A percentile compares a stretch with the other conserved stretches of the same genome.
Conservation (phyloP, 2,888 invertebrate genomes). For the Rotaria socialis region DNA sequence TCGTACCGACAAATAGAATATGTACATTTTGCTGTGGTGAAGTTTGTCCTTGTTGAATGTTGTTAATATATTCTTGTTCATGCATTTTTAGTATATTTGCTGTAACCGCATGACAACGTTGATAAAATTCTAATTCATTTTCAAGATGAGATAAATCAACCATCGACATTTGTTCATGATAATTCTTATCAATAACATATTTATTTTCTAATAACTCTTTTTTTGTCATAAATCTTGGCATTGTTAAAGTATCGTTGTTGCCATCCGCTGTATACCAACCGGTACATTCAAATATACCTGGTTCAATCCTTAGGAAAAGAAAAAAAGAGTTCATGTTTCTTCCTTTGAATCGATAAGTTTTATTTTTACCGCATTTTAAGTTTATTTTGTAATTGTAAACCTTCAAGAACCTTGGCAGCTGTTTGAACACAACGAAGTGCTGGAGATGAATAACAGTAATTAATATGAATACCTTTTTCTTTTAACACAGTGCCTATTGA, state of each 20-base stretch:
- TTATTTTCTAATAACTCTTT: conserved; percentile 70
- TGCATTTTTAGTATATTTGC: neutral
- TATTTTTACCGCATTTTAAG: conserved; percentile 58
- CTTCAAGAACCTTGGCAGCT: conserved; percentile 62
- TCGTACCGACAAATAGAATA: conserved; percentile 17
- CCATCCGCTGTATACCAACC: conserved; percentile 73
- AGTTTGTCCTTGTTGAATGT: neutral
- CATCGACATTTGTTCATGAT: neutral
- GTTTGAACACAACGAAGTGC: conserved; percentile 87
- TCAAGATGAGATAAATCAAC: neutral
- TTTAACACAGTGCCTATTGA: conserved; percentile 72
- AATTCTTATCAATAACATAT: conserved; percentile 66
- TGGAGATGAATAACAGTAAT: conserved; percentile 78
- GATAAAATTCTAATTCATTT: conserved; percentile 31
- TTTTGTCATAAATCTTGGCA: conserved; percentile 73
- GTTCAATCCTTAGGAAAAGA: conserved; percentile 66
- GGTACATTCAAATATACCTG: conserved; percentile 86
- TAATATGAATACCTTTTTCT: conserved; percentile 68
- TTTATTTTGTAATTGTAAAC: conserved; percentile 51
- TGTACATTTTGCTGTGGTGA: neutral
- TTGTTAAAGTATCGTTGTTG: conserved; percentile 61
- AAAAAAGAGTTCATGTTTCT: neutral
- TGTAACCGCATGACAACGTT: conserved; percentile 8
- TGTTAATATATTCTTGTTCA: neutral
- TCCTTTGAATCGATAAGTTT: neutral